Base-by-base conservation (phyloP, 1,140 invertebrate species). In the Linepithema humile region DNA sequence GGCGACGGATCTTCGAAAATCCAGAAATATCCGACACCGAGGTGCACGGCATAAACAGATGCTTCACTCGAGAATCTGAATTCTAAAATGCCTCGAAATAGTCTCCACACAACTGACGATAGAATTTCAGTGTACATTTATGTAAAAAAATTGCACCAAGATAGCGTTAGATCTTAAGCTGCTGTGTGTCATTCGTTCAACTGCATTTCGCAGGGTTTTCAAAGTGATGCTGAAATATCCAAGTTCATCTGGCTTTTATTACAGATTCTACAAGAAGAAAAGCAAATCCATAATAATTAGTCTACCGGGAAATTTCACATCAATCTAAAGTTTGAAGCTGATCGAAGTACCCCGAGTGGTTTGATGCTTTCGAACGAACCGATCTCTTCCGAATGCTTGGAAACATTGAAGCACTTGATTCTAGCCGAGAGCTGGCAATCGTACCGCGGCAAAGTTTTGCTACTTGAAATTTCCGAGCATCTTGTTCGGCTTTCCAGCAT, bases 291-390 rank as follows among this genome's bases (percentile, higher is more conserved):
- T 65, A 77, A 77, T 65, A 64, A 77, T 77, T 64, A 48, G 59
- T 77, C 59, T 50, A 77, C 20, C 60, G 59, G 23, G 59, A 77
- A 77, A 77, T 77, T 65, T 65, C 74, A 50, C 74, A 65, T 77
- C 74, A 50, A 77, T 77, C 60, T 77, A 77, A 77, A 77, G 74
- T 77, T 77, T 77, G 59, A 65, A 77, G 45, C 74, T 32, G 74
- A 77, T 77, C 60, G 74, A 38, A 77, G 74, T 65, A 17, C 45
- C 32, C 65, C 43, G 23, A 77, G 74, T 77, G 45, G 59, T 77
- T 77, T 77, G 65, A 77, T 77, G 60, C 74, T 65, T 65, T 38
- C 20, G 43, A 60, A 65, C 32, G 60, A 38, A 50, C 29, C 43
- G 74, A 77, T 77, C 74, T 77, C 74, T 65, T 77, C 74, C 60